Percentiles rank a stretch among this genome's conserved stretches.
These are phyloP conservation scores for Drosophila picticornis DNA, from an alignment of 2,888 invertebrate genomes.

Conservation along the genomic window DNA sequence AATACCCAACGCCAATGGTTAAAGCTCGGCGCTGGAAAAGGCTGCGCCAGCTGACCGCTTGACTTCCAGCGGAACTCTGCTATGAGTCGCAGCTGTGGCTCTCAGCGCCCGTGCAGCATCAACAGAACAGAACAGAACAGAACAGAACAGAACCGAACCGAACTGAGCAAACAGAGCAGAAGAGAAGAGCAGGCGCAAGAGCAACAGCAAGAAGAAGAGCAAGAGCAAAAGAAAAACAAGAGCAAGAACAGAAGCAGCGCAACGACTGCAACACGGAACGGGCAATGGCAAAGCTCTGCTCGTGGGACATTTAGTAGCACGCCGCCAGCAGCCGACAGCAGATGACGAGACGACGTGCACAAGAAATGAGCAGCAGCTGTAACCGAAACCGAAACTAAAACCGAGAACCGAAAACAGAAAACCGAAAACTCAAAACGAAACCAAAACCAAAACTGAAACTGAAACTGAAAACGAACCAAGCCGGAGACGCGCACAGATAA, in stretches of 20 bases:
- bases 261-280: slow-evolving; percentile 31
- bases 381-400: slow-evolving; percentile 26
- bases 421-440: slow-evolving; percentile 33
- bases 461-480: slow-evolving; percentile 29
- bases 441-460: slow-evolving; percentile 24
- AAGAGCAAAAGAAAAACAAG: slow-evolving; percentile 25
- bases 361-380: slow-evolving; percentile 35
- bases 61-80: slow-evolving; percentile 37
- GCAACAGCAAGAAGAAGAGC: neutral
- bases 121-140: slow-evolving; percentile 3
- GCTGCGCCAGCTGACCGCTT: slow-evolving; percentile 51
- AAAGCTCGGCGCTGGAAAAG: slow-evolving; percentile 39
- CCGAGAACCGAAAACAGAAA: slow-evolving; percentile 28
- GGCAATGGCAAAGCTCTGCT: slow-evolving; percentile 28
- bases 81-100: slow-evolving; percentile 42
- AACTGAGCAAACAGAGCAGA: neutral
- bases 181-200: neutral
- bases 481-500: slow-evolving; percentile 17
- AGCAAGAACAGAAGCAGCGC: slow-evolving; percentile 36
- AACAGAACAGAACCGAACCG: neutral
- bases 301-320: slow-evolving; percentile 60
- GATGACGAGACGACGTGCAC: slow-evolving; percentile 69
- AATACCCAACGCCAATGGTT: neutral
- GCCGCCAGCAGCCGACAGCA: slow-evolving; percentile 77
- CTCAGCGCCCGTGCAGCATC: slow-evolving; percentile 12